A percentile compares a stretch with the other conserved stretches of the same genome.
These are phyloP conservation scores for Ennomos erosarius DNA, from an alignment of 2,888 invertebrate genomes.

Conservation along the genomic window DNA sequence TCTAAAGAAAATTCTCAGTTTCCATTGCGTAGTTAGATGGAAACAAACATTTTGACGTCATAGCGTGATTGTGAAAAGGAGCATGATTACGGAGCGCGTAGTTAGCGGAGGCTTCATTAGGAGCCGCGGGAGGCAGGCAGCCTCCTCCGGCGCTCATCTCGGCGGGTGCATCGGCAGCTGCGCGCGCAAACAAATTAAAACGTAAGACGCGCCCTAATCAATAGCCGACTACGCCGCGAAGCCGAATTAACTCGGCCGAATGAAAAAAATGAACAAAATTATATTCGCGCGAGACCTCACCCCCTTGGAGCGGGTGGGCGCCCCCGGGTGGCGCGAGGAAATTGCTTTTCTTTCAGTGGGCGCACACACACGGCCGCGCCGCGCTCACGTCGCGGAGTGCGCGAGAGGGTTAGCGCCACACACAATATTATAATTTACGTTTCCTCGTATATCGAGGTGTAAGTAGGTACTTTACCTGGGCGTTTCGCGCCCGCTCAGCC, in stretches of 20 bases:
- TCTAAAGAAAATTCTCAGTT: conserved; percentile 14
- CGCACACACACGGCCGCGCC: conserved; percentile 78
- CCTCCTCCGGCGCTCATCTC: conserved; percentile 67
- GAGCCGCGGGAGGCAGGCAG: conserved; percentile 47
- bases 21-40: conserved; percentile 16
- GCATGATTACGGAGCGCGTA: conserved; percentile 71
- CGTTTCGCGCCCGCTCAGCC: conserved; percentile 81
- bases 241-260: conserved; percentile 85
- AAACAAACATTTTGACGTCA: conserved; percentile 48
- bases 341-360: conserved; percentile 85
- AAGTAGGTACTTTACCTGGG: conserved; percentile 84
- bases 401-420: conserved; percentile 82
- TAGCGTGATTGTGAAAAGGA: conserved; percentile 73
- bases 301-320: conserved; percentile 60
- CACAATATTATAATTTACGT: conserved; percentile 86
- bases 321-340: conserved; percentile 66
- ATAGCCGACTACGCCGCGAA: conserved; percentile 83
- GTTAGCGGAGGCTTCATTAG: conserved; percentile 81
- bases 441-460: conserved; percentile 83
- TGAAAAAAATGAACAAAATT: conserved; percentile 85
- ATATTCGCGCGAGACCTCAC: conserved; percentile 84
- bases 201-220: conserved; percentile 86
- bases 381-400: conserved; percentile 63
- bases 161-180: conserved; percentile 79
- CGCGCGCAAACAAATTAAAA: conserved; percentile 86